A percentile compares a stretch with the other conserved stretches of the same genome.
phyloP scores from a whole-genome alignment of 2,797 vertebrate species.

The Sebastes taczanowskii region DNA sequence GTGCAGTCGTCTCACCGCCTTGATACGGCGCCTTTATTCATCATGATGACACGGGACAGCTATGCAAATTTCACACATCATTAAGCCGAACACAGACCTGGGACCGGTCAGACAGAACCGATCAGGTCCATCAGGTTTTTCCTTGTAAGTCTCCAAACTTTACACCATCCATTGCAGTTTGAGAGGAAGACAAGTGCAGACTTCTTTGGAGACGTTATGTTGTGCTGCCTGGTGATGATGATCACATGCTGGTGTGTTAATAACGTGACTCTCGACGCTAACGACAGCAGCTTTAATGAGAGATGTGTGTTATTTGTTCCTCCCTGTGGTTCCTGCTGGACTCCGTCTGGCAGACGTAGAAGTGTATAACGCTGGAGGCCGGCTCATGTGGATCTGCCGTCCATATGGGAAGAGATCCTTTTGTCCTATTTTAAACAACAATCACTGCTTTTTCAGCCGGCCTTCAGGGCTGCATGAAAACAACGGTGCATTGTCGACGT shows the following conservation, averaged over 20 bases:
- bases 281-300: conserved; percentile 5
- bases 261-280: not conserved
- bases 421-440: conserved; percentile 29
- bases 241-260: not conserved
- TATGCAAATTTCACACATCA: conserved; percentile 47
- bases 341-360: not conserved
- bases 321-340: not conserved
- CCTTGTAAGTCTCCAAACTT: not conserved
- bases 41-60: conserved; percentile 1
- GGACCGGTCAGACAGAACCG: not conserved
- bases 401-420: conserved; percentile 51
- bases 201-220: not conserved
- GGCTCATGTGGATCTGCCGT: conserved; percentile 43
- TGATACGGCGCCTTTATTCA: conserved; percentile 1
- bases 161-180: not conserved
- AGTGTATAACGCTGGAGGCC: not conserved
- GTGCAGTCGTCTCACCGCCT: not conserved
- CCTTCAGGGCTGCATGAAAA: conserved; percentile 11
- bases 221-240: not conserved
- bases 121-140: not conserved
- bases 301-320: not conserved
- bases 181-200: not conserved
- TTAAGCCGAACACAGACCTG: conserved; percentile 34
- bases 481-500: conserved; percentile 4
- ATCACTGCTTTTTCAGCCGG: conserved; percentile 11